Percentiles rank a stretch among this genome's conserved stretches.
Conservation (phyloP, 2,113 vertebrate species). For the Rhynchomys soricoides region DNA sequence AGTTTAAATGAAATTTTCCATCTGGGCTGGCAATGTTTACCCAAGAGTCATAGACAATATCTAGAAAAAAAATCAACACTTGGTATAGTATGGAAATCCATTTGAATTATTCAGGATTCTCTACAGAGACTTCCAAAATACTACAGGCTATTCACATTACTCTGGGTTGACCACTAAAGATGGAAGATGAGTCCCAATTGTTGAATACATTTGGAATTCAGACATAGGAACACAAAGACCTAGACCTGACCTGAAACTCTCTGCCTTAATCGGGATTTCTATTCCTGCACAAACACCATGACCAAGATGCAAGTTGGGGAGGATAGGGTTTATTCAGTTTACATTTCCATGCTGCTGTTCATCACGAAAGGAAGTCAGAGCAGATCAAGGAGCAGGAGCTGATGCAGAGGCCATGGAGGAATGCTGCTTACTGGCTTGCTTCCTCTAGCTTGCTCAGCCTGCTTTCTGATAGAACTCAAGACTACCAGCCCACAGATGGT, state of each 20-base stretch:
- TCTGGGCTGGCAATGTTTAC: background rate
- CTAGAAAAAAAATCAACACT: background rate
- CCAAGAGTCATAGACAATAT: background rate
- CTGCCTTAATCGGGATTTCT: no score
- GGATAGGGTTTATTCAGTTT: no score
- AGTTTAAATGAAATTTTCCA: background rate
- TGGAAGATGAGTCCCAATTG: background rate
- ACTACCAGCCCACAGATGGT: no score
- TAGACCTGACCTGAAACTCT: background rate
- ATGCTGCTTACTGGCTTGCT: no score
- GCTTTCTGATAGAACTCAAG: no score
- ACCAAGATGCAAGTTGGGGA: no score
- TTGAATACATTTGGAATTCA: background rate
- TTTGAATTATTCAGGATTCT: background rate
- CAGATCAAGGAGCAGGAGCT: no score
- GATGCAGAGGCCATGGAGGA: no score
- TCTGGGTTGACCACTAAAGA: background rate
- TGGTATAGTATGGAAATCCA: background rate
- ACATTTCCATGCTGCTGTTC: no score
- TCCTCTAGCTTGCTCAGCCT: no score
- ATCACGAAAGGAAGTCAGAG: no score
- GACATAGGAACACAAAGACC: background rate
- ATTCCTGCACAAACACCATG: no score
- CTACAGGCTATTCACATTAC: background rate
- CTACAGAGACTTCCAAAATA: background rate